Base-by-base conservation (phyloP, 2,797 vertebrate species). In the Podargus strigoides region DNA sequence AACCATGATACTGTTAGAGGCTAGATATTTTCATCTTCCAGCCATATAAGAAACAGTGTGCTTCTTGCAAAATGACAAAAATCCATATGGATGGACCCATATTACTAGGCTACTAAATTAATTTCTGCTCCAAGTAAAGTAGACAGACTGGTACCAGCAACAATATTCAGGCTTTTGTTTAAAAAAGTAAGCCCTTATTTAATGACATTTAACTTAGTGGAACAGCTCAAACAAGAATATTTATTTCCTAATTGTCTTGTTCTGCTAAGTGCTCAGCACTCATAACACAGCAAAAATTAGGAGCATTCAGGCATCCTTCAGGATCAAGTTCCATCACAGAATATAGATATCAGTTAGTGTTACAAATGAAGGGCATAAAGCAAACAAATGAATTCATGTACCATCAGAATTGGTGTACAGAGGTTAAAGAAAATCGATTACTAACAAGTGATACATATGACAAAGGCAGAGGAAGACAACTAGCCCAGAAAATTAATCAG, bases 401-500 rank as follows among this genome's bases (percentile, higher is more conserved):
- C 49, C 55, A 80, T 67, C 68, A 73, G 86, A 70, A 96, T 62
- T 56, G 73, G 46, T 64, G 46, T 79, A 77, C 91, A 97, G 96
- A 98, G 94, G 94, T 97, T 96, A 97, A 96, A 93, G 93, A 97
- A 97, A 97, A 96, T 96, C 68, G 53, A 97, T 97, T 97, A 94
- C 88, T 97, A 97, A 96, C 64, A 96, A 97, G 95, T 95, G 94
- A 97, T 82, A 97, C 91, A 27, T 93, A 86, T 81, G 92, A 94
- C 96, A 97, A 97, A 96, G 55, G 93, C 78, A 95, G 75, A 95
- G 58, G 83, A 94, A 96, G 86, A 66, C 94, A 96, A 94, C 68
- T 62, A 87, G 60, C 37, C 39, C 49, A 78, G 68, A 70, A 94
- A 96, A 96, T 97, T 95, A 97, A 97, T 97, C 95, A 97, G 89